Percentiles rank a stretch among this genome's conserved stretches.
Evolutionary conservation across 2,113 vertebrate species (phyloP).

Genomic region (Corythornis cristatus): DNA sequence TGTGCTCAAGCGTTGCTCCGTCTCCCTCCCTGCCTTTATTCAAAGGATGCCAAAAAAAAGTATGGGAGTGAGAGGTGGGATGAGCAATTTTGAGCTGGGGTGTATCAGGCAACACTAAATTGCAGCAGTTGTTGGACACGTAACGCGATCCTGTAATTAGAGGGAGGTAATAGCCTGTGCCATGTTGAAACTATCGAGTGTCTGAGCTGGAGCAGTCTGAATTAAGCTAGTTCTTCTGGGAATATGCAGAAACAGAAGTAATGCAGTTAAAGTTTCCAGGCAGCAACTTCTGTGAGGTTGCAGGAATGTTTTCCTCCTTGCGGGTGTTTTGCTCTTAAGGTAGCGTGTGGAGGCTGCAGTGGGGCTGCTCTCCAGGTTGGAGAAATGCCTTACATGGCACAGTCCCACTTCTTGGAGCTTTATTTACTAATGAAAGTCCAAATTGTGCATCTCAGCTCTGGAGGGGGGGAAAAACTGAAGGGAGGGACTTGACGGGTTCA

Average conservation of each 20-base stretch:
- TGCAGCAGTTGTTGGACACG: constrained; percentile 71
- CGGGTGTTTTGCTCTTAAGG: background rate
- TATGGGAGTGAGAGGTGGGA: constrained; percentile 36
- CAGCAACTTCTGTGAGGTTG: background rate
- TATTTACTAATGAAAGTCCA: background rate
- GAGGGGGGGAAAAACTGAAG: background rate
- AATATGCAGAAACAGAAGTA: constrained; percentile 1
- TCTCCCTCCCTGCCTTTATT: background rate
- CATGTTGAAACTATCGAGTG: constrained; percentile 57
- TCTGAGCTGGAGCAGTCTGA: constrained; percentile 35
- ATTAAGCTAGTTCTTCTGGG: constrained; percentile 12
- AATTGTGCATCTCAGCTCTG: rapidly evolving
- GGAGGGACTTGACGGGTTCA: background rate
- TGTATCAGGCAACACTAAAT: constrained; percentile 57
- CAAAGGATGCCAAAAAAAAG: background rate
- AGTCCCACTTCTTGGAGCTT: background rate
- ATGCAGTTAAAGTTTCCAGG: constrained; percentile 8
- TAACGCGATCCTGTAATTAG: constrained; percentile 75
- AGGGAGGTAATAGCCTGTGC: constrained; percentile 49
- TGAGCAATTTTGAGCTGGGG: constrained; percentile 10
- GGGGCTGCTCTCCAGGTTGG: background rate
- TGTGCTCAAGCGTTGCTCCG: background rate
- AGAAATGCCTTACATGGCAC: background rate
- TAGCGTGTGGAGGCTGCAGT: background rate
- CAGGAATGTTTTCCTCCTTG: background rate